phyloP scores from a whole-genome alignment of 1,140 invertebrate genomes.

The Bombus affinis region DNA sequence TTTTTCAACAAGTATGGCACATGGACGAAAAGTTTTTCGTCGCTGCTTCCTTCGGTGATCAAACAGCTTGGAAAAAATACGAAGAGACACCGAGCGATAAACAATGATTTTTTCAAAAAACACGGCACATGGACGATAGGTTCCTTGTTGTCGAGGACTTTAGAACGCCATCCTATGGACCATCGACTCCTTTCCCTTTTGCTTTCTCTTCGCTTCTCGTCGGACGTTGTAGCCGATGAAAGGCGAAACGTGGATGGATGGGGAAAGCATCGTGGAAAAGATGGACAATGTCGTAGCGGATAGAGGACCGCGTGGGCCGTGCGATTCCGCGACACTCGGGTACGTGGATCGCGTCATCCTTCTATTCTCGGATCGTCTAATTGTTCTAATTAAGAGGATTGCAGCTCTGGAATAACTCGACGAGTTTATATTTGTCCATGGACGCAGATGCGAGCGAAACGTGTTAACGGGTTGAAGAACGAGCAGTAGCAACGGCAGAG shows the following conservation, averaged over 20 bases:
- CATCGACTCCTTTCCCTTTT: background rate
- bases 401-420: slow-evolving; percentile 75
- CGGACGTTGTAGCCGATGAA: background rate
- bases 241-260: background rate
- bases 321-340: slow-evolving; percentile 28
- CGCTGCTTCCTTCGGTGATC: accelerated
- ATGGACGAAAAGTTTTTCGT: no score
- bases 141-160: no score
- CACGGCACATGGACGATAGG: no score
- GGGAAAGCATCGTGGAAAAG: background rate
- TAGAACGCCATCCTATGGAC: background rate
- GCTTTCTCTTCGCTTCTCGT: background rate
- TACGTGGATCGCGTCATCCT: slow-evolving; percentile 56
- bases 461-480: background rate
- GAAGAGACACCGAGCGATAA: no score
- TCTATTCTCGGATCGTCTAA: slow-evolving; percentile 77
- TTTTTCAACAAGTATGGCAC: no score
- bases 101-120: no score
- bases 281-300: background rate
- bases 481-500: background rate
- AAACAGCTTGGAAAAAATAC: no score
- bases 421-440: slow-evolving; percentile 75
- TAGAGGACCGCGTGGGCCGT: background rate
- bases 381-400: slow-evolving; percentile 80
- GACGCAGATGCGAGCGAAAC: slow-evolving; percentile 24